Conservation (phyloP, 2,797 vertebrate genomes). For the Coracias cyanogaster region DNA sequence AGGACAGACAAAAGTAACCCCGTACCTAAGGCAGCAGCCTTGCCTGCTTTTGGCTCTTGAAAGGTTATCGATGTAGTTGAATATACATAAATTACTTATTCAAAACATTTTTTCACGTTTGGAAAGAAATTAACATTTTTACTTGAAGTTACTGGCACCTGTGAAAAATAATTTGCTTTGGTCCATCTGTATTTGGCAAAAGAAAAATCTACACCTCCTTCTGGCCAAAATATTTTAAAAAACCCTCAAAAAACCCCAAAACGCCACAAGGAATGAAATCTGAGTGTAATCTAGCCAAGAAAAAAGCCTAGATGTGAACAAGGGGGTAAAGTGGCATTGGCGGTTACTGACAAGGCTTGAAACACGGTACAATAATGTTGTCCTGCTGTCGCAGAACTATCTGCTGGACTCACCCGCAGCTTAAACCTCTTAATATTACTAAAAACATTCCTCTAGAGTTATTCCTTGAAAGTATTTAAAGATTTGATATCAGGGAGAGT, state of each 20-base stretch:
- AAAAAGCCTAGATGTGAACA: neutral
- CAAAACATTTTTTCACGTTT: neutral
- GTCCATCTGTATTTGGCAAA: neutral
- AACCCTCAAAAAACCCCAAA: neutral
- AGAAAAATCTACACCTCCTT: neutral
- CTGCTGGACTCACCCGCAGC: neutral
- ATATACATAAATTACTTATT: neutral
- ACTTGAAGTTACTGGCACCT: neutral
- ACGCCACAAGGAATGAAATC: neutral
- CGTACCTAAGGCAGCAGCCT: neutral
- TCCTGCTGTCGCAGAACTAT: neutral
- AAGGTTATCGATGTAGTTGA: neutral
- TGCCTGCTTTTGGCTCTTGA: neutral
- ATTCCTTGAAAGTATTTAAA: neutral
- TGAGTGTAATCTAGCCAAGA: neutral
- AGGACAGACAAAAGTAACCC: neutral
- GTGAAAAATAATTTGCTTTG: neutral
- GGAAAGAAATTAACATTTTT: neutral
- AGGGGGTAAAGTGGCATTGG: neutral
- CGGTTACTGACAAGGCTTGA: neutral
- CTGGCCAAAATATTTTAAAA: neutral
- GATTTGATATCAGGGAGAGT: neutral
- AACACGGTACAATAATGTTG: rapidly evolving
- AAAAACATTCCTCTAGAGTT: neutral
- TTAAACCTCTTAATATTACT: neutral